Conservation (phyloP, 2,797 vertebrate species). For the Acipenser ruthenus region DNA sequence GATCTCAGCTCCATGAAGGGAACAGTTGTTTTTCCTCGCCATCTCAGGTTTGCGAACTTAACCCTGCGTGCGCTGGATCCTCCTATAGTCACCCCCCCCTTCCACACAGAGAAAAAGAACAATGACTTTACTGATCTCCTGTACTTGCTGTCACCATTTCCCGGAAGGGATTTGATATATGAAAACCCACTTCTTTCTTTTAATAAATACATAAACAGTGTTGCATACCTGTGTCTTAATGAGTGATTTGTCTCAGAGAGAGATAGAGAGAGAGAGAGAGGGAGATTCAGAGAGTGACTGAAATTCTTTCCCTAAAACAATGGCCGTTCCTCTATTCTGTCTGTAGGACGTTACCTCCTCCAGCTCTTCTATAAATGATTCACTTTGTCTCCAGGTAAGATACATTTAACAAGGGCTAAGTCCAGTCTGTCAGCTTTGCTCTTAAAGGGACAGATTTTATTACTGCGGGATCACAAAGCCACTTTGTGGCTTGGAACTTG, state of each 20-base stretch:
- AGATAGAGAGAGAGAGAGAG: background rate
- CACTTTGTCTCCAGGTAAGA: slow-evolving; percentile 36
- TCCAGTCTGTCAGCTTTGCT: slow-evolving; percentile 29
- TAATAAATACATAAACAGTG: background rate
- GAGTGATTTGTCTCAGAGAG: background rate
- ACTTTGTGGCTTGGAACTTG: too few relatives aligned
- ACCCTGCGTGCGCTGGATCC: slow-evolving; percentile 4
- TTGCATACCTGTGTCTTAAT: background rate
- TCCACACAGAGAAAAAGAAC: background rate
- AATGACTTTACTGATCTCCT: slow-evolving; percentile 4
- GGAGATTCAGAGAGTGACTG: background rate
- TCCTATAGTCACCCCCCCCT: background rate
- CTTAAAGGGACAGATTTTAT: too few relatives aligned
- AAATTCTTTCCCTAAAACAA: slow-evolving; percentile 22
- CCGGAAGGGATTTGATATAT: background rate
- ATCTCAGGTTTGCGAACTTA: slow-evolving; percentile 16
- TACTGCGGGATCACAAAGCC: too few relatives aligned
- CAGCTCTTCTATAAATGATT: slow-evolving; percentile 51
- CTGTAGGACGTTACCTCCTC: slow-evolving; percentile 23
- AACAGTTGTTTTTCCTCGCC: slow-evolving; percentile 55
- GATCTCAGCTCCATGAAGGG: slow-evolving; percentile 49
- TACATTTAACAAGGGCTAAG: slow-evolving; percentile 43
- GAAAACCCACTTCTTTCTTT: slow-evolving; percentile 11
- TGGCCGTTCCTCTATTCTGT: slow-evolving; percentile 15
- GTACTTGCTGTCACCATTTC: too few relatives aligned